Conservation (phyloP, 1,140 invertebrate species). For the Gonioctena quinquepunctata region DNA sequence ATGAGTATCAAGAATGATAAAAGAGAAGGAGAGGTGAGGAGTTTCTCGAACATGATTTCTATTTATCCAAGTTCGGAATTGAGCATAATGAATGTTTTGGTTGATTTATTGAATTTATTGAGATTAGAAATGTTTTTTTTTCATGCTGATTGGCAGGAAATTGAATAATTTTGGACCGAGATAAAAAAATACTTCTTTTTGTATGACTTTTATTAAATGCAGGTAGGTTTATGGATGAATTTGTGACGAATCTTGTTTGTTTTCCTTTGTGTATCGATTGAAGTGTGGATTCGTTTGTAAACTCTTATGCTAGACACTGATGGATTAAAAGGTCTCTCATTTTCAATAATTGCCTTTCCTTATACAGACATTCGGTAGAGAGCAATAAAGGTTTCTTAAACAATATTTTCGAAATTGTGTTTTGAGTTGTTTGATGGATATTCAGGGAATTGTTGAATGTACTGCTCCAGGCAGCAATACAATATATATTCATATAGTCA, state of each 20-base stretch:
- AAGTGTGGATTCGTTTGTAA: background rate
- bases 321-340: too few relatives aligned
- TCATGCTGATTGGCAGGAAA: background rate
- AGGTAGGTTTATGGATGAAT: background rate
- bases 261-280: background rate
- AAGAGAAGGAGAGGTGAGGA: too few relatives aligned
- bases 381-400: background rate
- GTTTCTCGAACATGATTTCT: background rate
- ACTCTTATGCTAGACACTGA: background rate
- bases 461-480: background rate
- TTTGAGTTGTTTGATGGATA: background rate
- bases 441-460: background rate
- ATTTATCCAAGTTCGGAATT: background rate
- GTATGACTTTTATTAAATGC: background rate
- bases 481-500: background rate
- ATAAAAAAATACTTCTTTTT: background rate
- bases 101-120: too few relatives aligned
- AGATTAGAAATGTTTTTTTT: too few relatives aligned
- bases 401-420: background rate
- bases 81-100: too few relatives aligned
- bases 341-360: background rate
- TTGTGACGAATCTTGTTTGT: background rate
- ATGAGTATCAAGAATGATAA: background rate
- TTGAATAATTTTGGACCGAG: background rate
- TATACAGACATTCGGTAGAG: background rate